These are phyloP conservation scores for Syngnathus scovelli DNA, from an alignment of 2,113 vertebrate genomes.

Conservation along the genomic window DNA sequence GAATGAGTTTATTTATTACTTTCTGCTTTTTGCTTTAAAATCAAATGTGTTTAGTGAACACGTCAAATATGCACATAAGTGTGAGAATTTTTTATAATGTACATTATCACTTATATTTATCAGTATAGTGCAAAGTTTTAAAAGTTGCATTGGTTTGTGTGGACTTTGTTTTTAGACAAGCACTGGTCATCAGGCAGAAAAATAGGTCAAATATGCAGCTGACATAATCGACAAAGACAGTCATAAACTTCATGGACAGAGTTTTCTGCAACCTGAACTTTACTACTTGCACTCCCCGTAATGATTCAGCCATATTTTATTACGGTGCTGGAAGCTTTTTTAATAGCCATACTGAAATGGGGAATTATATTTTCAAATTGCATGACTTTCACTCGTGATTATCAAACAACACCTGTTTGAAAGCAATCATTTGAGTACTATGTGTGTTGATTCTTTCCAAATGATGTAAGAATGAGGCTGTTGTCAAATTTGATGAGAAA, in stretches of 20 bases:
- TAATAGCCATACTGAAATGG: background rate
- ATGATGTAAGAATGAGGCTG: slow-evolving; percentile 42
- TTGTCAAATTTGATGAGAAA: slow-evolving; percentile 48
- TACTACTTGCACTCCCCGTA: slow-evolving; percentile 12
- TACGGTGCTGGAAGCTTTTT: slow-evolving; percentile 23
- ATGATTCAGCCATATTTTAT: slow-evolving; percentile 30
- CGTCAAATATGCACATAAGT: slow-evolving; percentile 4
- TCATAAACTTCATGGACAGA: slow-evolving; percentile 23
- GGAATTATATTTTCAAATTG: background rate
- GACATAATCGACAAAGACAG: slow-evolving; percentile 31
- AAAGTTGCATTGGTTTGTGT: background rate
- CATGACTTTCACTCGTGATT: slow-evolving; percentile 18
- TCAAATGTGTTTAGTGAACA: slow-evolving; percentile 29
- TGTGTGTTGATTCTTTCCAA: slow-evolving; percentile 53
- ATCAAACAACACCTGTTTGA: slow-evolving; percentile 22
- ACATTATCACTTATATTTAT: background rate
- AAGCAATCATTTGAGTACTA: background rate
- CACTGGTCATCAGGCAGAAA: slow-evolving; percentile 11
- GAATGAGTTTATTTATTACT: background rate
- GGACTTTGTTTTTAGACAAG: slow-evolving; percentile 10
- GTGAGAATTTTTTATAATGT: background rate
- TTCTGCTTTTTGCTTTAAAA: slow-evolving; percentile 16
- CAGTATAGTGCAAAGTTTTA: background rate
- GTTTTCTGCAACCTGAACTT: slow-evolving; percentile 38
- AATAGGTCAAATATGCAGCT: slow-evolving; percentile 43